Evolutionary conservation across 1,140 invertebrate species (phyloP), one percentile per base, ranked within the genome.

Genomic region (Drosophila sturtevanti): DNA sequence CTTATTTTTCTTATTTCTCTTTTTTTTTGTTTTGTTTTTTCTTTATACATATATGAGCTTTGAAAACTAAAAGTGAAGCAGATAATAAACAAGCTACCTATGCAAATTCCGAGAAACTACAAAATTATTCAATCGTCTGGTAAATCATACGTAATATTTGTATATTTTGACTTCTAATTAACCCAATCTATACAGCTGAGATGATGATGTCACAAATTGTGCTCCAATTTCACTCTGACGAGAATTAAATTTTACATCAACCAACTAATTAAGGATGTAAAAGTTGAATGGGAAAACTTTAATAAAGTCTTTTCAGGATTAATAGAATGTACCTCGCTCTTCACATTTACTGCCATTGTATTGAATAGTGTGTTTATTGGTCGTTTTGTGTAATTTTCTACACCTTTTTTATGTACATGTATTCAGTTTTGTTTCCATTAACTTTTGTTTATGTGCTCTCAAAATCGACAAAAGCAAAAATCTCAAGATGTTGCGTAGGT

Each of bases 41-140:
- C 24, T 48, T 60, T 67, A 31, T 18, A 21, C 34, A 58, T 18
- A 22, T 59, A 59, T 59, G 55, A 48, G 41, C 18, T 52, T 67
- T 44, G 16, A 34, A 38, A 16, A 63, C 54, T 60, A 67, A 87
- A 79, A 82, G 84, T 71, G 72, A 87, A 73, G 79, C 76, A 77
- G 71, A 75, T 65, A 74, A 44, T 68, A 71, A 75, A 60, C 63
- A 64, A 56, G 56, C 59, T 41, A 52, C 41, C 41, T 75, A 86
- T 86, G 81, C 75, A 86, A 81, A 79, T 78, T 72, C 48, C 62
- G 16, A 65, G 63, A 77, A 48, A 48, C 41, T 16, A 48, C 41
- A 48, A 48, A 81, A 81, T 81, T 81, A 81, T 74, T 74, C 61
- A 86, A 77, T 85, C 73, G 73, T 52, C 62, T 67, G 70, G 70